These are phyloP conservation scores for Puffinus mauretanicus DNA, from an alignment of 2,113 vertebrate genomes.

Conservation along the genomic window DNA sequence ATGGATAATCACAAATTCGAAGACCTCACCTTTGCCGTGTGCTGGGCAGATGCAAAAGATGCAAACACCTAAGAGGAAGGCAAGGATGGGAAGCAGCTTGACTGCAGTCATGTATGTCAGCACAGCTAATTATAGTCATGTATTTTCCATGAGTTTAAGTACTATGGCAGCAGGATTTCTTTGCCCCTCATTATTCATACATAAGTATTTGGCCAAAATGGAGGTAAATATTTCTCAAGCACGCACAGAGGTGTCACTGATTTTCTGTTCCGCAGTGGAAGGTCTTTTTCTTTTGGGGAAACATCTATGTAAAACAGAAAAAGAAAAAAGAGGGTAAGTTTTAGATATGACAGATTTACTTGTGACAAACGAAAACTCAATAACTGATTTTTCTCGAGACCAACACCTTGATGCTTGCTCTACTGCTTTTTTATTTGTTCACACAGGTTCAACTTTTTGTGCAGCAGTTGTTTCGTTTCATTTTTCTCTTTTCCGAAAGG, in stretches of 20 bases:
- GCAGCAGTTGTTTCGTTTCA: accelerated
- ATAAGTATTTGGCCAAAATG: background rate
- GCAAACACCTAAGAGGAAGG: background rate
- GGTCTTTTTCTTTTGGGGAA: background rate
- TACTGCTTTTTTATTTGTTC: background rate
- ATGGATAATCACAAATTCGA: background rate
- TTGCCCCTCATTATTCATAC: background rate
- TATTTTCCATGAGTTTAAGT: background rate
- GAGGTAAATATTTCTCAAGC: background rate
- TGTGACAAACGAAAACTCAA: background rate
- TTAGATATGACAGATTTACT: background rate
- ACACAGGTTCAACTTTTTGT: background rate
- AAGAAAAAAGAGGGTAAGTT: background rate
- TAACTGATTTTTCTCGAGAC: background rate
- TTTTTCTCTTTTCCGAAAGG: background rate
- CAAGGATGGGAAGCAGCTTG: background rate
- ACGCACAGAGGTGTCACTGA: background rate
- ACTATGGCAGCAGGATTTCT: background rate
- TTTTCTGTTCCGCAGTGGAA: background rate
- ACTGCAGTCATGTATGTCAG: background rate
- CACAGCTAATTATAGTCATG: background rate
- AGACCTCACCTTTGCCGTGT: background rate
- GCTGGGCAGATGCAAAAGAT: background rate
- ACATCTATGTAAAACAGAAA: background rate
- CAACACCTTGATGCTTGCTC: background rate